These are phyloP conservation scores for Drosophila melanosoma DNA, from an alignment of 2,888 invertebrate genomes.

Conservation along the genomic window DNA sequence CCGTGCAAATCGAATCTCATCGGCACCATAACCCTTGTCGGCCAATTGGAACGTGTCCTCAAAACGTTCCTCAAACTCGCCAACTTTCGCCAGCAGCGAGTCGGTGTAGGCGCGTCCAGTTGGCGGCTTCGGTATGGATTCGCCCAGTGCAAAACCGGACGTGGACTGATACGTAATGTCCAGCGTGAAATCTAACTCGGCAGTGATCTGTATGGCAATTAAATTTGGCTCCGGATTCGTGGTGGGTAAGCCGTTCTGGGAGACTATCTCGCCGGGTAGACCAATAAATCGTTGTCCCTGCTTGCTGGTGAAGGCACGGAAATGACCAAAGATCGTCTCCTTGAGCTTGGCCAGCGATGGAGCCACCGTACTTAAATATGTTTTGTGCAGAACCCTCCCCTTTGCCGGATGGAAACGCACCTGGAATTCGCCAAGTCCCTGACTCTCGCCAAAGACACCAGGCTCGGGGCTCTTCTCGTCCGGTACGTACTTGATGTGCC, in stretches of 20 bases:
- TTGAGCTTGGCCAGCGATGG: constrained; percentile 90
- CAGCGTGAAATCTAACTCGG: constrained; percentile 91
- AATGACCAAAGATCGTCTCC: constrained; percentile 90
- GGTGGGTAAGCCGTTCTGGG: constrained; percentile 84
- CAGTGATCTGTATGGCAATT: constrained; percentile 91
- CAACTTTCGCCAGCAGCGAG: constrained; percentile 87
- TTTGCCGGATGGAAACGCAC: constrained; percentile 82
- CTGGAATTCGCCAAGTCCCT: constrained; percentile 91
- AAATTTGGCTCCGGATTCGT: constrained; percentile 91
- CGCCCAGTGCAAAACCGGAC: constrained; percentile 86
- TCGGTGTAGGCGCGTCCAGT: constrained; percentile 89
- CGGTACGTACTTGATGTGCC: constrained; percentile 84
- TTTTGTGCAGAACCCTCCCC: constrained; percentile 89
- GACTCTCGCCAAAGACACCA: constrained; percentile 89
- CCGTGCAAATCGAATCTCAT: constrained; percentile 91
- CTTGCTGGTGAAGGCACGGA: constrained; percentile 87
- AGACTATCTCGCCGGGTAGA: constrained; percentile 87
- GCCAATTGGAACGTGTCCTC: constrained; percentile 91
- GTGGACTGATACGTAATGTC: constrained; percentile 94
- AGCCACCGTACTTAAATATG: constrained; percentile 90
- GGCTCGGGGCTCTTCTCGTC: constrained; percentile 82
- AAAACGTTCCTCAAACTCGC: constrained; percentile 91
- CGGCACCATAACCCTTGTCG: constrained; percentile 88
- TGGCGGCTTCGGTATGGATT: constrained; percentile 85
- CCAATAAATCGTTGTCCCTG: constrained; percentile 86